Conservation (phyloP, 2,888 invertebrate genomes). For the Aphrophora alni region DNA sequence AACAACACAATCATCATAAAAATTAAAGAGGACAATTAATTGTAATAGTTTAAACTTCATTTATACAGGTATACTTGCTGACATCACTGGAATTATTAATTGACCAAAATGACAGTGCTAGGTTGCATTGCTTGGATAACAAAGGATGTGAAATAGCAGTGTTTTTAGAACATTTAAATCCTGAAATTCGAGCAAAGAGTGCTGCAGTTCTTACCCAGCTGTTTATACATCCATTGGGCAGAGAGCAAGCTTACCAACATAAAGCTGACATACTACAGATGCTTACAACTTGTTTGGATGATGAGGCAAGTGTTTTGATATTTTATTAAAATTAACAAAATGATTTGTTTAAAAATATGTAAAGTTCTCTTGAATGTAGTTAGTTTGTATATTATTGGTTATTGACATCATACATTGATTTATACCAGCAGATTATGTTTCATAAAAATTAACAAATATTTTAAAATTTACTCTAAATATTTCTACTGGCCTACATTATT, state of each 20-base stretch:
- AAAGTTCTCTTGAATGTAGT: no score
- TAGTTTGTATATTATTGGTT: no score
- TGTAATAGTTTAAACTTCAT: no score
- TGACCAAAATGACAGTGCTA: constrained; percentile 35
- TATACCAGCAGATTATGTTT: no score
- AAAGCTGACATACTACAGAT: constrained; percentile 16
- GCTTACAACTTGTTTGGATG: constrained; percentile 10
- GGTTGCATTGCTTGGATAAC: constrained; percentile 27
- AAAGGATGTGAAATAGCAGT: constrained; percentile 24
- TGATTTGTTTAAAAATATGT: no score
- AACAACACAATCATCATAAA: no score
- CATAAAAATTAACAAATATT: no score
- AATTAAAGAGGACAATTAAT: no score
- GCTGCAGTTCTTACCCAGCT: constrained; percentile 33
- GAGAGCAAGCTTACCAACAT: constrained; percentile 10
- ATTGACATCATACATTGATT: no score
- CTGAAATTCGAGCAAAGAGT: constrained; percentile 23
- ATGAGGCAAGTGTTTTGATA: constrained; percentile 15
- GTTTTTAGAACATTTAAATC: constrained; percentile 24
- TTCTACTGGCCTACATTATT: no score
- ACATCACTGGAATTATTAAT: constrained; percentile 34
- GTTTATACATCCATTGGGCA: constrained; percentile 28
- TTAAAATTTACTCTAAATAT: no score
- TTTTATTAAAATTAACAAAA: background rate
- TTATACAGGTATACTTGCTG: constrained; percentile 29